Evolutionary conservation across 1,140 invertebrate genomes (phyloP).

Genomic region (Anoplophora glabripennis): DNA sequence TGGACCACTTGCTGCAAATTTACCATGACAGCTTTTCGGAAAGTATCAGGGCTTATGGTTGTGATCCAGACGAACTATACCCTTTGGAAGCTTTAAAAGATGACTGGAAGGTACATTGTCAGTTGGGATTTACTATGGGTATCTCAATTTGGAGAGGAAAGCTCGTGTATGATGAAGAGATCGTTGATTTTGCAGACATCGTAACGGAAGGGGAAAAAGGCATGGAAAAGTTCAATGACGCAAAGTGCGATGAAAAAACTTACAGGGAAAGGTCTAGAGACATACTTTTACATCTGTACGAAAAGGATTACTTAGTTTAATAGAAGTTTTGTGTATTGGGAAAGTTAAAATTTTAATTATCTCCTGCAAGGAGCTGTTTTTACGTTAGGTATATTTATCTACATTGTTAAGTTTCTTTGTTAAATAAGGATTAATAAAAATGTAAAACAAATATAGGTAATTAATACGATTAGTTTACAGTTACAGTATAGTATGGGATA

Average conservation of each 20-base stretch:
- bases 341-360: too few species aligned
- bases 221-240: not conserved
- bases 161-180: not conserved
- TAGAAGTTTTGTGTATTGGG: too few species aligned
- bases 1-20: not conserved
- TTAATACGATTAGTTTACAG: too few species aligned
- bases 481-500: too few species aligned
- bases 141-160: not conserved
- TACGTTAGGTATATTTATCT: too few species aligned
- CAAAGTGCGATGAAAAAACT: not conserved
- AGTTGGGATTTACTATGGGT: constrained; percentile 1
- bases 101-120: not conserved
- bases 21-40: constrained; percentile 6
- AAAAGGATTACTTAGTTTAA: too few species aligned
- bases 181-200: not conserved
- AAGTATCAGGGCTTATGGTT: not conserved
- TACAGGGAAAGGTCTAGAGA: too few species aligned
- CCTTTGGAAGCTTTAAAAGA: not conserved
- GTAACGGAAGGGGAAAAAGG: not conserved
- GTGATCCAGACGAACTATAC: not conserved
- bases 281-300: too few species aligned
- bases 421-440: too few species aligned
- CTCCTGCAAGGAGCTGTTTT: too few species aligned
- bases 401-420: too few species aligned
- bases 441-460: too few species aligned